Percentiles rank a stretch among this genome's conserved stretches.
These are phyloP conservation scores for Drosophila gunungcola DNA, from an alignment of 1,140 invertebrate species.

Conservation along the genomic window DNA sequence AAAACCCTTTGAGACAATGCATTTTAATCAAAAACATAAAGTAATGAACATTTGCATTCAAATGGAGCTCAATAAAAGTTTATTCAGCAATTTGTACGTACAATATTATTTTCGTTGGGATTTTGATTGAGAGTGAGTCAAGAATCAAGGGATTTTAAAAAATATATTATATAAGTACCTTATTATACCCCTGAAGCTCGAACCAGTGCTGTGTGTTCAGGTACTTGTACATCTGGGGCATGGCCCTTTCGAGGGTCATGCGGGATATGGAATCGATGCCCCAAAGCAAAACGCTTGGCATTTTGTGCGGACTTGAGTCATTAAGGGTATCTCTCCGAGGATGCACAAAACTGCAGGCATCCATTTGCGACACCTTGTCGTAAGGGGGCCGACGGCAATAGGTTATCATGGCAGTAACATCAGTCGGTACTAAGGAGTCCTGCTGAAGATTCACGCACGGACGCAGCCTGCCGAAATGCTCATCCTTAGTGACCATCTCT, in stretches of 20 bases:
- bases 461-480: conserved; percentile 35
- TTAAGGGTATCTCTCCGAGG: neutral
- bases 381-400: conserved; percentile 40
- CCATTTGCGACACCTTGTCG: conserved; percentile 39
- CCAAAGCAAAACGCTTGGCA: conserved; percentile 67
- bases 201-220: conserved; percentile 50
- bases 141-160: no score
- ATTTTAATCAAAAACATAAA: no score
- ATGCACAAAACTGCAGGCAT: conserved; percentile 73
- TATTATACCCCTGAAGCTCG: conserved; percentile 75
- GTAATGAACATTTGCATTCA: no score
- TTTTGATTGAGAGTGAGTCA: no score
- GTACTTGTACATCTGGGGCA: conserved; percentile 64
- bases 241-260: conserved; percentile 84
- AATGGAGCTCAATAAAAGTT: no score
- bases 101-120: no score
- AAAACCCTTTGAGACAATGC: no score
- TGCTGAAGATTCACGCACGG: conserved; percentile 54
- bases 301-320: neutral
- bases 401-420: conserved; percentile 59
- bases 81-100: no score
- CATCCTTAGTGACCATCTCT: neutral
- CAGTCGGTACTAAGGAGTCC: conserved; percentile 50
- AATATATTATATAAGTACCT: conserved; percentile 40
- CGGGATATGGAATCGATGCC: conserved; percentile 78